Percentiles rank a stretch among this genome's conserved stretches.
phyloP scores from a whole-genome alignment of 2,888 invertebrate species.

The Suillia variegata region DNA sequence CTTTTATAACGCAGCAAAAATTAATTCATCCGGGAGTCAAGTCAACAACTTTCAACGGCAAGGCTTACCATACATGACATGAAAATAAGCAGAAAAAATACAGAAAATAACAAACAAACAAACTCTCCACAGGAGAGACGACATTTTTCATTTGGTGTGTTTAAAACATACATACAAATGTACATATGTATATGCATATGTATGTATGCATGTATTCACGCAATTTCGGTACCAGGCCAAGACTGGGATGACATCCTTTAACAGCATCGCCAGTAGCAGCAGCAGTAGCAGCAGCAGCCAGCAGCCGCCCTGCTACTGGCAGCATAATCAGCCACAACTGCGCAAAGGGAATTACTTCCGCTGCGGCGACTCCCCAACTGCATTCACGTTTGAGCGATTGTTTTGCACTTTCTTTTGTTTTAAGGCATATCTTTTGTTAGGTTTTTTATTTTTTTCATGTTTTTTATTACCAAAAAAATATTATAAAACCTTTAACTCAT shows the following conservation, averaged over 20 bases:
- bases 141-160: conserved; percentile 15
- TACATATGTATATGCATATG: conserved; percentile 9
- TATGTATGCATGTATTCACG: background rate
- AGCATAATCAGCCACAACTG: conserved; percentile 57
- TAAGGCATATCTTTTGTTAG: conserved; percentile 37
- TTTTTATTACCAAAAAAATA: conserved; percentile 15
- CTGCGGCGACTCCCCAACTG: conserved; percentile 45
- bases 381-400: conserved; percentile 33
- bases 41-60: background rate
- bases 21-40: conserved; percentile 4
- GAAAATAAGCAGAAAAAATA: background rate
- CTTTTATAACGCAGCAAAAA: conserved; percentile 29
- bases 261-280: conserved; percentile 5
- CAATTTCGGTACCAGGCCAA: too few species aligned
- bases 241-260: conserved; percentile 16
- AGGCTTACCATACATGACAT: background rate
- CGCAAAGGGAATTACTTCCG: conserved; percentile 54
- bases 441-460: conserved; percentile 9
- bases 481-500: conserved; percentile 27
- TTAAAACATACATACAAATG: conserved; percentile 5
- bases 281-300: too few species aligned
- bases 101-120: conserved; percentile 4
- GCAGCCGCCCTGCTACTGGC: conserved; percentile 36
- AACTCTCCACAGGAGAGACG: conserved; percentile 27
- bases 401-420: conserved; percentile 52